Base-by-base conservation (phyloP, 2,113 vertebrate species). In the Bungarus multicinctus region DNA sequence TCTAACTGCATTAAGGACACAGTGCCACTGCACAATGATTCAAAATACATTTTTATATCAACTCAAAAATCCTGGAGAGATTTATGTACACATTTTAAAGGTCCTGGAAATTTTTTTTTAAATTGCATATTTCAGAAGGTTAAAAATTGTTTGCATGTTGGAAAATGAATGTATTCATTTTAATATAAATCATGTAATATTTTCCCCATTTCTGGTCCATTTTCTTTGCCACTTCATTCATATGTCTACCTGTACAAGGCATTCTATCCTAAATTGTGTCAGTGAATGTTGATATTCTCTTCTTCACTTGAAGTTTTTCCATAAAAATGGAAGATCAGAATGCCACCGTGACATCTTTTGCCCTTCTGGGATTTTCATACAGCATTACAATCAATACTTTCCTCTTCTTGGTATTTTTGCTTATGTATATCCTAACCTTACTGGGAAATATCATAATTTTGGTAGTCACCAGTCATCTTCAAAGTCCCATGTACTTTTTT, bases 401-500 rank as follows among this genome's bases (percentile, higher is more conserved):
- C 22, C 45, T 88, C 9, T 88, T 64, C 50, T 18, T 88, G 14
- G 20, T 50, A 12, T 88, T 92, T 22, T 47, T 69, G 22, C 3
- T 89, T 43, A 93, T 94, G 5, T 95, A 92, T 89, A 27, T 69
- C 20, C 22, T 92, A 55, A 94, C 93, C 0, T 5, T 94, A 9
- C 2, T 34, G 18, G 93, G 93, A 86, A 95, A 95, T 85, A 47
- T 92, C 3, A 39, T 92, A 14, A 94, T 95, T 52, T 34, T 94
- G 6, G 52, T 89, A 23, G 81, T 91, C 5, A 91, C 94, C 58
- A 57, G 4, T 43, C 43, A 92, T 45, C 91, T 95, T 34, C 64
- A 74, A 25, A 93, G 52, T 23, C 92, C 93, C 23, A 93, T 95
- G 93, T 93, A 94, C 16, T 94, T 95, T 4, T 92, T 94, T 10